Evolutionary conservation across 2,113 vertebrate genomes (phyloP), one percentile per base, ranked within the genome.

Genomic region (Clupea harengus): DNA sequence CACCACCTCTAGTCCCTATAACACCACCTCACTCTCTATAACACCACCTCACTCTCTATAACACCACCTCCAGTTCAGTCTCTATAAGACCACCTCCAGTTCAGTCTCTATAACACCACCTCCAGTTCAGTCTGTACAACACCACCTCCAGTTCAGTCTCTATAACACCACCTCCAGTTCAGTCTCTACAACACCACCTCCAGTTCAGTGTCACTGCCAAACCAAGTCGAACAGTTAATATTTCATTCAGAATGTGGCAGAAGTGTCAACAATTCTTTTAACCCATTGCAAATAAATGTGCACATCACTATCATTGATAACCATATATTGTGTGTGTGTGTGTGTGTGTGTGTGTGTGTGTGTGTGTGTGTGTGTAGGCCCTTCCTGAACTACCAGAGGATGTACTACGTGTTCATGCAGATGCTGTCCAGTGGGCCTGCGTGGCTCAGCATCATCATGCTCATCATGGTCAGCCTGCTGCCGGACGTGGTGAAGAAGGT

Each of bases 341-440:
- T 67, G 64, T 67, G 60, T 67, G 60, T 39, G 54, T 54, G 52
- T 54, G 52, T 54, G 52, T 54, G 52, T 20, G 18, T 54, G 15
- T 54, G 52, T 20, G 15, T 54, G 60, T 64, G 60, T 67, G 10
- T 20, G 3, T 84, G 15, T 89, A 99, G 98, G 98, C 98, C 98
- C 2, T 99, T 99, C 95, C 96, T 99, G 92, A 98, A 96, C 94
- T 99, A 99, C 90, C 98, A 99, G 94, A 95, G 98, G 93, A 99
- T 99, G 98, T 99, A 99, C 95, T 99, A 98, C 0, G 97, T 99
- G 85, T 99, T 99, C 93, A 96, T 99, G 90, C 97, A 98, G 94
- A 98, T 99, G 97, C 88, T 99, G 88, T 97, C 97, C 84, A 97
- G 97, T 4, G 98, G 97, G 64, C 98, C 98, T 0, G 97, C 97